Evolutionary conservation across 2,888 invertebrate species (phyloP).

Genomic region (Scaptomyza cyrtandrae): DNA sequence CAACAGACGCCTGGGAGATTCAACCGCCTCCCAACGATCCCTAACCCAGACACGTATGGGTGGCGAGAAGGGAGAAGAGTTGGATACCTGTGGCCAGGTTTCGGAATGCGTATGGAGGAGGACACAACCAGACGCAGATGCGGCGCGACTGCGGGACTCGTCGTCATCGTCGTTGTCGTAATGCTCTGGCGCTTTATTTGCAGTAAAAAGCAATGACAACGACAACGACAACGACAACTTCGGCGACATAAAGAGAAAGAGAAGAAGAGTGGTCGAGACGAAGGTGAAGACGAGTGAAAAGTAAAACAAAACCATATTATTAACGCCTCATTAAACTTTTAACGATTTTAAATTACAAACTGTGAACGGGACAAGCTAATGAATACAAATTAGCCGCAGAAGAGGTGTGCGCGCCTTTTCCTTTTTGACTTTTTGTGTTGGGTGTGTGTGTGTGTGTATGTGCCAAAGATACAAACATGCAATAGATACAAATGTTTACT

Average conservation of each 20-base stretch:
- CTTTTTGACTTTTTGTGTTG: slow-evolving; percentile 8
- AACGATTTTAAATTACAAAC: slow-evolving; percentile 80
- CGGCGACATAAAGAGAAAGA: slow-evolving; percentile 22
- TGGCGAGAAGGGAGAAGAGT: slow-evolving; percentile 3
- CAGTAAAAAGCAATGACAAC: slow-evolving; percentile 77
- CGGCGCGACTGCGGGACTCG: slow-evolving; percentile 18
- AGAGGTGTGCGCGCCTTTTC: slow-evolving; percentile 51
- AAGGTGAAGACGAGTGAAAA: slow-evolving; percentile 41
- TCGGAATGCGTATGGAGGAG: slow-evolving; percentile 28
- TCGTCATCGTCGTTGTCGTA: slow-evolving; percentile 42
- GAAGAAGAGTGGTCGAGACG: background rate
- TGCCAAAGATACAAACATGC: slow-evolving; percentile 13
- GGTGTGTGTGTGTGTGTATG: background rate
- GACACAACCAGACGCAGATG: slow-evolving; percentile 21
- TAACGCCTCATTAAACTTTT: slow-evolving; percentile 82
- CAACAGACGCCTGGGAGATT: slow-evolving; percentile 61
- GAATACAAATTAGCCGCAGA: slow-evolving; percentile 78
- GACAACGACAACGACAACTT: slow-evolving; percentile 45
- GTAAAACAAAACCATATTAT: slow-evolving; percentile 80
- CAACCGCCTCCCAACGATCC: slow-evolving; percentile 13
- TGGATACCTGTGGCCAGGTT: slow-evolving; percentile 42
- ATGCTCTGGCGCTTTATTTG: slow-evolving; percentile 71
- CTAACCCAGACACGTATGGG: slow-evolving; percentile 47
- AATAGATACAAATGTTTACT: slow-evolving; percentile 14
- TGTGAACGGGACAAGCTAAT: slow-evolving; percentile 73